Evolutionary conservation across 37 sponge, comb jelly and placozoan species (phyloP).

Genomic region (Beroe ovata): DNA sequence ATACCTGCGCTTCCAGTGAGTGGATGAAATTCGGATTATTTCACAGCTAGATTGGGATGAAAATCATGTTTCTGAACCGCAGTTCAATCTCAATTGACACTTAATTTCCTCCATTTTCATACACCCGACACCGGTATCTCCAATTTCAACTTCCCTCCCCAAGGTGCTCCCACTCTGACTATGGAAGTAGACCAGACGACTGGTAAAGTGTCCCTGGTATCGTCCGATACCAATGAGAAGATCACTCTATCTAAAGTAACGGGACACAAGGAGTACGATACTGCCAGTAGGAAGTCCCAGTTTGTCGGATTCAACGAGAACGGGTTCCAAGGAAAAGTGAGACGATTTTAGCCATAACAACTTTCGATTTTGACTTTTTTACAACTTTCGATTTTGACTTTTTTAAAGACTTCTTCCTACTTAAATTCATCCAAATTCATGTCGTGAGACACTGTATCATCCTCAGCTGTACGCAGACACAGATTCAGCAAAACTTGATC

Average conservation of each 20-base stretch:
- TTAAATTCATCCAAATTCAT: too few species aligned
- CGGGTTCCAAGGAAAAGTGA: conserved; percentile 45
- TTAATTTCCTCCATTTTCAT: too few species aligned
- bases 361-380: too few species aligned
- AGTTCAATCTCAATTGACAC: too few species aligned
- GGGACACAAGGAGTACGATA: conserved; percentile 9
- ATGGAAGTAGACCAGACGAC: conserved; percentile 4
- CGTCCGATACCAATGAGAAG: background rate
- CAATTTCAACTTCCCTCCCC: too few species aligned
- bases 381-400: too few species aligned
- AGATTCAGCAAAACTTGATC: background rate
- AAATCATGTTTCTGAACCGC: too few species aligned
- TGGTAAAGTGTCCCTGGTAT: background rate
- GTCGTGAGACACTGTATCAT: too few species aligned
- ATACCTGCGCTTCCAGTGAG: background rate
- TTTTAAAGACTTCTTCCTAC: too few species aligned
- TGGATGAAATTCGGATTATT: too few species aligned
- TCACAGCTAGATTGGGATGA: too few species aligned
- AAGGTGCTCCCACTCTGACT: background rate
- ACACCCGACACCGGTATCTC: too few species aligned
- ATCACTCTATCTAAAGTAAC: conserved; percentile 21
- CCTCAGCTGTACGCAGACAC: background rate
- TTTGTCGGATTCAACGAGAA: background rate
- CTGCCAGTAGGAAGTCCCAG: background rate
- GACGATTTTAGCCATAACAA: background rate